Base-by-base conservation (phyloP, 1,140 invertebrate species). In the Caenorhabditis tropicalis region DNA sequence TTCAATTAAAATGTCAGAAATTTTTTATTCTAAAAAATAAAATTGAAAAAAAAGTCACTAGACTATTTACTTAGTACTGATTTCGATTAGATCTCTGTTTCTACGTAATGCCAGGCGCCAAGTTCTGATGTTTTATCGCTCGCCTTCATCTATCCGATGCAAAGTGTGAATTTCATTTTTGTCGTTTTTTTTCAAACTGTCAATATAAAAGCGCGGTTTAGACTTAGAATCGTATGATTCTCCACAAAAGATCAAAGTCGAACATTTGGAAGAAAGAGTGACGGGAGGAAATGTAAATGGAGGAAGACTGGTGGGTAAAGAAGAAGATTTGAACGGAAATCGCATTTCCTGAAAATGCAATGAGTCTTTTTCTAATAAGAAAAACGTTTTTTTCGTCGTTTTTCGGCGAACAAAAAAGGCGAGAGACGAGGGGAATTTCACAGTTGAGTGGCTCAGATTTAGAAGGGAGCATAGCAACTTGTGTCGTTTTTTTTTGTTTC, bases 311-410 rank as follows among this genome's bases (percentile, higher is more conserved):
- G 58, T 65, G 31, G 15, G 31, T 2, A 33, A 65, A 65, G 19
- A 65, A 65, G 21, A 10, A 36, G 24, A 33, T 19, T 7, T 33
- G 58, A 65, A 33, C 29, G 58, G 58, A 65, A 65, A 65, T 65
- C 58, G 58, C 58, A 65, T 65, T 65, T 65, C 58, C 58, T 65
- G 58, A 65, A 65, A 33, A 65, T 65, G 58, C 24, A 56, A 56
- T 56, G n/a, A 65, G 58, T 65, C 29, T 29, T 19, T 33, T 65
- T 33, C 36, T 65, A 16, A 56, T 12, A n/a, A 27, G 24, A n/a
- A 51, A 51, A 51, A 43, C 5, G 39, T 6, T 43, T 43, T 43
- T 56, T 12, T 27, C 7, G 24, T 24, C 5, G 53, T 56, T 56
- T 56, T 5, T 27, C 27, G 3, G 19, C 12, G 7, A 9, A 10